phyloP scores from a whole-genome alignment of 1,140 invertebrate species.

The Eriosoma lanigerum region DNA sequence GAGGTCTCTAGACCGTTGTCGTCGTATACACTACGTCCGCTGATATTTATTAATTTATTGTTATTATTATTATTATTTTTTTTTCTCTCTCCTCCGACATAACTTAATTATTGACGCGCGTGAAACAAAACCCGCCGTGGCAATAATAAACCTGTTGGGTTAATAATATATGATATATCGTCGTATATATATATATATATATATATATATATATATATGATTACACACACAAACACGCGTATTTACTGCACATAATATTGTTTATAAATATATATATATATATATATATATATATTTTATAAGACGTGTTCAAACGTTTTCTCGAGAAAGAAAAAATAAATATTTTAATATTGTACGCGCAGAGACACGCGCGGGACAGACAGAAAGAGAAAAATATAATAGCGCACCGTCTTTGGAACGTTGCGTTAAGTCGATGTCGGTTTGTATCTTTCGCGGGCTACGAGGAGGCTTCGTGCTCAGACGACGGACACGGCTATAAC shows the following conservation, averaged over 20 bases:
- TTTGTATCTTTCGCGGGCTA: neutral
- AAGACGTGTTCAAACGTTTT: neutral
- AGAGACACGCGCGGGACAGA: neutral
- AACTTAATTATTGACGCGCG: neutral
- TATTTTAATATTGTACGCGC: neutral
- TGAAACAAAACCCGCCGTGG: neutral
- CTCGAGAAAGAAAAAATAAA: no score
- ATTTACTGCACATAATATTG: neutral
- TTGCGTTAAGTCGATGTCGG: neutral
- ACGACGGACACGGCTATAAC: conserved; percentile 39
- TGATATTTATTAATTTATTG: no score
- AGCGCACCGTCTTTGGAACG: neutral
- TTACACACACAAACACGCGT: neutral
- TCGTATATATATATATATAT: no score
- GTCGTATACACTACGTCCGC: no score
- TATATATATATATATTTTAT: neutral
- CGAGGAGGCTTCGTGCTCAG: conserved; percentile 29
- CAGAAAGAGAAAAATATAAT: no score
- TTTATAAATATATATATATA: neutral
- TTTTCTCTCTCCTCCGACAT: neutral
- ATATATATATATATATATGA: neutral
- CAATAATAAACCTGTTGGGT: neutral
- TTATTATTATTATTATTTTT: no score
- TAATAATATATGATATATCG: neutral
- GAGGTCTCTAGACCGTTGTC: no score